Conservation (phyloP, 2,113 vertebrate genomes). For the Syngnathus floridae region DNA sequence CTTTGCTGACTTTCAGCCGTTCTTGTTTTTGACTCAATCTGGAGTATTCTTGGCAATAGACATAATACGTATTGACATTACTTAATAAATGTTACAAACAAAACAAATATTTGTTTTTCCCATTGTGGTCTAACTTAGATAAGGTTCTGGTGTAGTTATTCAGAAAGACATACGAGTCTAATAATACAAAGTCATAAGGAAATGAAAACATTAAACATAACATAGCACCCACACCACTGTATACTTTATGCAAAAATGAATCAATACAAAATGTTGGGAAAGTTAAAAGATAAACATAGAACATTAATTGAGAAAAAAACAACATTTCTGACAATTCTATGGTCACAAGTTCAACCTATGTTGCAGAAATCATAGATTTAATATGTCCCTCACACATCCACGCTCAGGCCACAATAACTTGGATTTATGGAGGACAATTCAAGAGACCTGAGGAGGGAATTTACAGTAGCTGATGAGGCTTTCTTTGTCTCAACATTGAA, state of each 20-base stretch:
- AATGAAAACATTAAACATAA: not conserved
- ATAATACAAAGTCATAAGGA: too few species aligned
- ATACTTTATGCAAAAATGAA: too few species aligned
- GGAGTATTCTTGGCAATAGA: not conserved
- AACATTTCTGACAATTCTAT: too few species aligned
- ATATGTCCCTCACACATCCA: not conserved
- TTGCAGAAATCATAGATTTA: not conserved
- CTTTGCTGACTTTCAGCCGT: not conserved
- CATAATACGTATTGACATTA: not conserved
- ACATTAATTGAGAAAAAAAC: too few species aligned
- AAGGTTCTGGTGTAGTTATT: not conserved
- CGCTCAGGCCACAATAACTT: not conserved
- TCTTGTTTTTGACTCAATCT: not conserved
- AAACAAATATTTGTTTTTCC: not conserved
- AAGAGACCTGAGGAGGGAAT: too few species aligned
- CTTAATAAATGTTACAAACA: not conserved
- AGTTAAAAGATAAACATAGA: too few species aligned
- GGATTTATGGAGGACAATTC: too few species aligned
- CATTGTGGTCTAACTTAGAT: not conserved
- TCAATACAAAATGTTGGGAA: too few species aligned
- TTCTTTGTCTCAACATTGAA: too few species aligned
- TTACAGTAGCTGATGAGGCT: too few species aligned
- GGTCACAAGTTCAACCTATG: not conserved
- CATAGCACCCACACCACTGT: too few species aligned
- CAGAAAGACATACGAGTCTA: not conserved